Percentiles rank a stretch among this genome's conserved stretches.
Conservation (phyloP, 1,140 invertebrate species). For the Mactra quadrangularis region DNA sequence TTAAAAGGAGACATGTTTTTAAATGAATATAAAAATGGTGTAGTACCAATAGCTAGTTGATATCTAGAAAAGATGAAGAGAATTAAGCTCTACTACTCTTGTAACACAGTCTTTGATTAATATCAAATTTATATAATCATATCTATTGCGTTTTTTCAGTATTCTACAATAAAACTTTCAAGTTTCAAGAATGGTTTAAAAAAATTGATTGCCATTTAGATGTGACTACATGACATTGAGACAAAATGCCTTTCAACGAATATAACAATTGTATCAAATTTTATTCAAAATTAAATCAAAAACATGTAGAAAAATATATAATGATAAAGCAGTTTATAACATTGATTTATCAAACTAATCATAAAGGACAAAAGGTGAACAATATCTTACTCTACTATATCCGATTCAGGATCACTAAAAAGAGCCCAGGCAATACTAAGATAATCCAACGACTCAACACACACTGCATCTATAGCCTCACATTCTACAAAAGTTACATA, state of each 20-base stretch:
- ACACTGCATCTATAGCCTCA: slow-evolving; percentile 56
- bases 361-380: background rate
- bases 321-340: background rate
- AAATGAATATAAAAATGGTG: too few species aligned
- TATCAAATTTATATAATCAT: too few species aligned
- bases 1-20: too few species aligned
- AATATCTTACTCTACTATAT: slow-evolving; percentile 60
- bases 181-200: too few species aligned
- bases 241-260: too few species aligned
- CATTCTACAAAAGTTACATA: slow-evolving; percentile 55
- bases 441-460: slow-evolving; percentile 56
- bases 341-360: background rate
- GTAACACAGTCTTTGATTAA: too few species aligned
- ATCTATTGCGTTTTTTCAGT: too few species aligned
- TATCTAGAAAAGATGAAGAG: too few species aligned
- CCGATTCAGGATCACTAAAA: slow-evolving; percentile 62
- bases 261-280: too few species aligned
- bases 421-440: slow-evolving; percentile 60
- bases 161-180: background rate
- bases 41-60: background rate
- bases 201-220: too few species aligned
- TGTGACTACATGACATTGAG: too few species aligned
- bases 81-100: too few species aligned
- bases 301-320: background rate
- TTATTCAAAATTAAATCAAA: background rate